These are phyloP conservation scores for Mimas tiliae DNA, from an alignment of 2,888 invertebrate genomes.

Conservation along the genomic window DNA sequence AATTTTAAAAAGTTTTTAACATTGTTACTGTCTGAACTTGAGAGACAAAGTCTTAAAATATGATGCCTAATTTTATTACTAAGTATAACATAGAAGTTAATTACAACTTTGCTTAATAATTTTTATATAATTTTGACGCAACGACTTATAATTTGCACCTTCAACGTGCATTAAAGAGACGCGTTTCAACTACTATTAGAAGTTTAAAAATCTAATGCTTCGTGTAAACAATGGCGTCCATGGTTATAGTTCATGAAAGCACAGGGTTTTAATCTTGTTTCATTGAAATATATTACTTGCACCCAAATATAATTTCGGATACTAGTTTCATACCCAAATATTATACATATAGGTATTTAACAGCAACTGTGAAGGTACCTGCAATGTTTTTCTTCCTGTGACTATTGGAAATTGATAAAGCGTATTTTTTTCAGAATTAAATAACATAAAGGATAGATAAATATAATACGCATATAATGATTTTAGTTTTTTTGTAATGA, in stretches of 20 bases:
- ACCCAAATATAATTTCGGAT: neutral
- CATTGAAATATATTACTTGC: neutral
- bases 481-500: no score
- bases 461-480: neutral
- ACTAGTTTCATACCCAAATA: constrained; percentile 1
- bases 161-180: neutral
- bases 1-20: constrained; percentile 3
- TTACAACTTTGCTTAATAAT: constrained; percentile 39
- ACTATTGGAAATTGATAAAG: neutral
- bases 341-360: neutral
- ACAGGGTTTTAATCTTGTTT: neutral
- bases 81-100: constrained; percentile 54
- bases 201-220: neutral
- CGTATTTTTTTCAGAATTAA: neutral
- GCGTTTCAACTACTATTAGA: neutral
- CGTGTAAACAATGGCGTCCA: neutral
- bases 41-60: constrained; percentile 38
- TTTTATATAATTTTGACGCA: constrained; percentile 37
- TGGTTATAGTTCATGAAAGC: neutral
- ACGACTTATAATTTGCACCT: constrained; percentile 30
- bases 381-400: constrained; percentile 4
- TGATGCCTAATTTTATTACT: constrained; percentile 57
- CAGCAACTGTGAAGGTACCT: no score
- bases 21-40: constrained; percentile 19
- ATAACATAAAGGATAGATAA: neutral